Evolutionary conservation across 2,888 invertebrate genomes (phyloP).

Genomic region (Syritta pipiens): DNA sequence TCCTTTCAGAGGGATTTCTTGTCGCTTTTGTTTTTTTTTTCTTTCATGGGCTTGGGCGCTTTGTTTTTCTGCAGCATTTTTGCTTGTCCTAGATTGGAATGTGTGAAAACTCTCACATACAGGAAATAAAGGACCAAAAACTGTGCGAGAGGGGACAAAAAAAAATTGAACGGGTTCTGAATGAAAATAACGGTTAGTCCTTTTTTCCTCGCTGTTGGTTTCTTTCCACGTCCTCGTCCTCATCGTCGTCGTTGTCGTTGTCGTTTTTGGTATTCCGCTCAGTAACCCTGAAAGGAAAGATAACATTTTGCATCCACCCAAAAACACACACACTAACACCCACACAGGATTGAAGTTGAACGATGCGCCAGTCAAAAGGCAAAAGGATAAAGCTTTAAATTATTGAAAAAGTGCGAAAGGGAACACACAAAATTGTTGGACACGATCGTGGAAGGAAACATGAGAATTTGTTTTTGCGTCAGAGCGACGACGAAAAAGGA

Average conservation of each 20-base stretch:
- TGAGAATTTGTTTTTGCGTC: neutral
- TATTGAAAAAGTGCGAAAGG: neutral
- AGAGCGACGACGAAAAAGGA: no score
- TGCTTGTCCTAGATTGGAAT: constrained; percentile 30
- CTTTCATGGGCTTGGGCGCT: constrained; percentile 13
- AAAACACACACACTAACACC: neutral
- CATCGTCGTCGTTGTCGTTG: no score
- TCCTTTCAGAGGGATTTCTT: constrained; percentile 27
- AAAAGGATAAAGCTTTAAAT: constrained; percentile 5
- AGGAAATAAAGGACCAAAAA: constrained; percentile 23
- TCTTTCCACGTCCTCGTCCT: neutral
- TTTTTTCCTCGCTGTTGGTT: no score
- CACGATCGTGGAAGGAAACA: neutral
- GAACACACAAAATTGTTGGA: neutral
- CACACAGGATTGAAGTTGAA: neutral
- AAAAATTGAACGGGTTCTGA: neutral
- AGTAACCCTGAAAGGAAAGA: constrained; percentile 5
- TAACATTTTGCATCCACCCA: neutral
- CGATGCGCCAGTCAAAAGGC: neutral
- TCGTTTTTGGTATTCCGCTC: constrained; percentile 14
- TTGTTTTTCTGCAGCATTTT: constrained; percentile 21
- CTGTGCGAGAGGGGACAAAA: constrained; percentile 4
- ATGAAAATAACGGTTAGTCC: constrained; percentile 13
- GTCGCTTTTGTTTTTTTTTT: constrained; percentile 21
- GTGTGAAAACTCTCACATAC: constrained; percentile 36